phyloP scores from a whole-genome alignment of 2,113 vertebrate species.

The Monopterus albus region DNA sequence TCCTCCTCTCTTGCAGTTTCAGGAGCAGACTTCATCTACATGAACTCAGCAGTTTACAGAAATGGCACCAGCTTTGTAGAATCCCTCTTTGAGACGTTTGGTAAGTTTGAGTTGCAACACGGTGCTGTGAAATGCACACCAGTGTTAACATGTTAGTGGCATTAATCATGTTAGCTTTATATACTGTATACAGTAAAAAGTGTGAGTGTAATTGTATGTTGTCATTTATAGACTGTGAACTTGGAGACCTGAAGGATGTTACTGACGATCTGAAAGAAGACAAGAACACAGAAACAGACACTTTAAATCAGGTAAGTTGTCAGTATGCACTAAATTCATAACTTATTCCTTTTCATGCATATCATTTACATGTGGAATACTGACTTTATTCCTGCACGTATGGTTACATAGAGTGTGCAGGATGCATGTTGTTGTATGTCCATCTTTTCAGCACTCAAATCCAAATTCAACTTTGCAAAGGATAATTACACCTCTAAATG shows the following conservation, averaged over 20 bases:
- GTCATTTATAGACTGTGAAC: constrained; percentile 86
- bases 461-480: not conserved
- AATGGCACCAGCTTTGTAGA: constrained; percentile 98
- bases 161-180: not conserved
- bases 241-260: constrained; percentile 89
- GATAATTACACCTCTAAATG: not conserved
- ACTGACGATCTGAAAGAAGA: constrained; percentile 87
- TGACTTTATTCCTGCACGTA: not conserved
- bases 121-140: not conserved
- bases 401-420: not conserved
- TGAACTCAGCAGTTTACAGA: constrained; percentile 91
- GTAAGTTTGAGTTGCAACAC: constrained; percentile 71
- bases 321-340: not conserved
- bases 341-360: not conserved
- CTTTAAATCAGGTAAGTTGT: constrained; percentile 74
- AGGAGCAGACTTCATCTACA: constrained; percentile 89
- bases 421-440: constrained; percentile 3
- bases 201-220: not conserved
- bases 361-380: not conserved
- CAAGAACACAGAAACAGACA: constrained; percentile 52
- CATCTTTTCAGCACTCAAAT: not conserved
- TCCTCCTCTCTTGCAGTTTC: constrained; percentile 79
- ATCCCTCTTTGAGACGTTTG: constrained; percentile 96
- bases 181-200: too few species aligned
- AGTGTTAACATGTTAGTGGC: not conserved